Conservation (phyloP, 1,140 invertebrate genomes). For the Stegodyphus mimosarum region DNA sequence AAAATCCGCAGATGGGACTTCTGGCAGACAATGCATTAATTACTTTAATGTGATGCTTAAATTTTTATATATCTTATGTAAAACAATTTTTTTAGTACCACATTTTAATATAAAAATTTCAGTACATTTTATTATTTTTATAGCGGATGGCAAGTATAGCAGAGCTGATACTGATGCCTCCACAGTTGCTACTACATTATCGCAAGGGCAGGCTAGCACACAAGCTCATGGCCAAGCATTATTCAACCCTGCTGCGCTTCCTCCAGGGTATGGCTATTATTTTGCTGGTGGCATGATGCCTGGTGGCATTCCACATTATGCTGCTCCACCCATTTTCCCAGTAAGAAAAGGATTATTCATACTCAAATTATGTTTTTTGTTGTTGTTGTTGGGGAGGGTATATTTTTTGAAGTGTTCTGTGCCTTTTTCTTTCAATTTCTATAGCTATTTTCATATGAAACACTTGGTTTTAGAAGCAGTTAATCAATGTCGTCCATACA, state of each 20-base stretch:
- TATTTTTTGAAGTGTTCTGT: too few species aligned
- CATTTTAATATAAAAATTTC: too few species aligned
- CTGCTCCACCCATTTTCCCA: conserved; percentile 73
- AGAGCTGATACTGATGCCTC: conserved; percentile 85
- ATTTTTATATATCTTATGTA: too few species aligned
- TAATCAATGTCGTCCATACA: too few species aligned
- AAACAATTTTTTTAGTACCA: neutral
- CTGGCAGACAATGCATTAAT: too few species aligned
- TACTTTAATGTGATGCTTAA: too few species aligned
- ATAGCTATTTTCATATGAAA: too few species aligned
- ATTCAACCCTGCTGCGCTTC: conserved; percentile 69
- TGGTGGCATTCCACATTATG: conserved; percentile 79
- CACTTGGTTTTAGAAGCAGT: too few species aligned
- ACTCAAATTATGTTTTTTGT: too few species aligned
- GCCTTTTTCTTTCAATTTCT: too few species aligned
- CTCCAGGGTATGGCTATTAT: conserved; percentile 78
- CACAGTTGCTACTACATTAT: conserved; percentile 80
- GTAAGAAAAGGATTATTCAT: conserved; percentile 62
- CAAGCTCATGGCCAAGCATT: conserved; percentile 71
- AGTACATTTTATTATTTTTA: neutral
- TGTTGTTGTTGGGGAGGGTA: too few species aligned
- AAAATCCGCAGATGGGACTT: too few species aligned
- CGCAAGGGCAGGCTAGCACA: conserved; percentile 75
- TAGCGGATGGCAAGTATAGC: conserved; percentile 79
- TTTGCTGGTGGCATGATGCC: conserved; percentile 74